Evolutionary conservation across 2,797 vertebrate genomes (phyloP), one percentile per base, ranked within the genome.

Genomic region (Erithacus rubecula): DNA sequence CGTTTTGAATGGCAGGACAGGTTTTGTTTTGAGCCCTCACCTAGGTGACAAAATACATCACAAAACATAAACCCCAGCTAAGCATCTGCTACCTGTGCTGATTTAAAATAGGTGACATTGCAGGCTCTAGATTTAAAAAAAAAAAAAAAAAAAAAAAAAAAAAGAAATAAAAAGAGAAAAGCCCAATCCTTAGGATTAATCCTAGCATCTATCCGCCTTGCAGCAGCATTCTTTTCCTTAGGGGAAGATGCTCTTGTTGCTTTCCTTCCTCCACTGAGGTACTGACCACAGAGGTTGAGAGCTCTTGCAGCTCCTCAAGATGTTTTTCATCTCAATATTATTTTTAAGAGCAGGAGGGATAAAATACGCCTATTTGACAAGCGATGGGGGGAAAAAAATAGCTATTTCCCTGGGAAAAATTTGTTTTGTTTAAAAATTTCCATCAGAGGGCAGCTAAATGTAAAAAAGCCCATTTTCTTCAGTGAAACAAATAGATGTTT

Each of bases 321-420:
- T 72, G 70, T 69, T 92, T 90, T 87, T 65, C 55, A 75, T 72
- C 65, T 83, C n/a, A 23, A 7, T 43, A 71, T 64, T 71, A 58
- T 83, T 94, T 88, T 74, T 75, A 90, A 34, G 53, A 58, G 62
- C 0, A 2, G 41, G 83, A 20, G 7, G 37, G n/a, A 88, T 74
- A 88, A 93, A 83, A 95, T 71, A 77, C 2, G n/a, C 11, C 5
- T 77, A 83, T 93, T 53, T 88, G 83, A 86, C 62, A 90, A 81
- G 26, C 0, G 3, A 75, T 36, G 15, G 49, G 13, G 47, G 23
- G 5, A 11, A 27, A 26, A 36, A 26, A 36, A 65, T n/a, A 53
- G 39, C 14, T 75, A 29, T 62, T 94, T 87, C 30, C 53, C 46
- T 68, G 41, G 67, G 65, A 95, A 94, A 86, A 44, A 24, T 89